phyloP scores from a whole-genome alignment of 2,113 vertebrate genomes.

The Caracal caracal region DNA sequence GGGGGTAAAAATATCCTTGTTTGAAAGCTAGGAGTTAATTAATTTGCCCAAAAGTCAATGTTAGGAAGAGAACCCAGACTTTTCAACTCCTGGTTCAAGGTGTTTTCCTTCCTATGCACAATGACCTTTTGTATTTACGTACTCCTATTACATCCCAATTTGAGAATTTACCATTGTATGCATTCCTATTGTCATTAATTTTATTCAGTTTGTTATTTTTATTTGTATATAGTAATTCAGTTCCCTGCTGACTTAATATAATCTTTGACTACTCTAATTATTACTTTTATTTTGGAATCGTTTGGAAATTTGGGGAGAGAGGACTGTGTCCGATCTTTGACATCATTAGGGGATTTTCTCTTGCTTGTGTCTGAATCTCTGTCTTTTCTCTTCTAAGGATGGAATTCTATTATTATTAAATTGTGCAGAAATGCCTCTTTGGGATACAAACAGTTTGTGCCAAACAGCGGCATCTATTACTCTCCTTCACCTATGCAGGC shows the following conservation, averaged over 20 bases:
- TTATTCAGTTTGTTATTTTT: not conserved
- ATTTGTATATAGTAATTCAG: not conserved
- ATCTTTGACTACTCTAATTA: not conserved
- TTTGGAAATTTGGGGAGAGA: not conserved
- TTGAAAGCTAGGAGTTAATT: not conserved
- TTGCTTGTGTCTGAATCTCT: not conserved
- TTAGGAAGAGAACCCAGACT: not conserved
- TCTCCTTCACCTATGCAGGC: not conserved
- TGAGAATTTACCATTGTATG: not conserved
- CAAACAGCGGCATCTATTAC: not conserved
- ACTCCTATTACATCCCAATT: not conserved
- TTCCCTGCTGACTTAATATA: not conserved
- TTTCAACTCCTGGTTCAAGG: not conserved
- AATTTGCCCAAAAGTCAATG: not conserved
- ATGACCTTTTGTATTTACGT: not conserved
- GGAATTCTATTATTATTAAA: not conserved
- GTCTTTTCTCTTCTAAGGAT: not conserved
- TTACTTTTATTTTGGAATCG: not conserved
- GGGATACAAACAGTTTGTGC: not conserved
- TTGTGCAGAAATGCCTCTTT: constrained; percentile 5
- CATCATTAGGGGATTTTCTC: not conserved
- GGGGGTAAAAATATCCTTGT: not conserved
- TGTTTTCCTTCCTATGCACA: not conserved
- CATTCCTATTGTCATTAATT: not conserved
- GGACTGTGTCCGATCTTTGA: not conserved